These are phyloP conservation scores for Cyprinodon brontotheroides DNA, from an alignment of 2,113 vertebrate species.

Conservation along the genomic window DNA sequence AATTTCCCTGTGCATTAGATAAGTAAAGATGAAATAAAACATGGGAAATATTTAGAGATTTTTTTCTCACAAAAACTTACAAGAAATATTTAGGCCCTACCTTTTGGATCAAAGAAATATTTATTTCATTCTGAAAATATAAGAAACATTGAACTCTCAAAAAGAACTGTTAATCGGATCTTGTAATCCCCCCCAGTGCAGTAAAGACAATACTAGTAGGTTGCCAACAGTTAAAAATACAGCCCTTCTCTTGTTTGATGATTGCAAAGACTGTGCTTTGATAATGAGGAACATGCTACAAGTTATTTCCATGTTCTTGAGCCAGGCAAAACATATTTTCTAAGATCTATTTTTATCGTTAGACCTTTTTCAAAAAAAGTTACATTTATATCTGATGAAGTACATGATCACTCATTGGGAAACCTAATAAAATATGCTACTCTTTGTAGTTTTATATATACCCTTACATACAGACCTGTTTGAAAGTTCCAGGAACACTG, in stretches of 20 bases:
- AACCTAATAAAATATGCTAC: not conserved
- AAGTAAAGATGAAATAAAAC: too few relatives aligned
- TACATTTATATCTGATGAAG: not conserved
- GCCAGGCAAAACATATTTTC: not conserved
- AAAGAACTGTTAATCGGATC: constrained; percentile 32
- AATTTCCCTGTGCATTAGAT: too few relatives aligned
- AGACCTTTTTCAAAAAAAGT: not conserved
- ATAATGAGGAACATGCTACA: not conserved
- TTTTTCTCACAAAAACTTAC: too few relatives aligned
- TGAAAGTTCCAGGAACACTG: constrained; percentile 85
- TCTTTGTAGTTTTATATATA: not conserved
- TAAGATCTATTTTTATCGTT: not conserved
- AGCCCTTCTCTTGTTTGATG: constrained; percentile 37
- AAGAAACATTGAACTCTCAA: not conserved
- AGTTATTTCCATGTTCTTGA: not conserved
- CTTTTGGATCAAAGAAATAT: too few relatives aligned
- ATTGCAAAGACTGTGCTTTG: constrained; percentile 17
- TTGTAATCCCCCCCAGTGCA: constrained; percentile 22
- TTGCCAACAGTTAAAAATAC: constrained; percentile 43
- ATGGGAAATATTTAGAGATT: too few relatives aligned
- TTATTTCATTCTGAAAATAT: too few relatives aligned
- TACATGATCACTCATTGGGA: too few relatives aligned
- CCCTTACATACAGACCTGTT: constrained; percentile 83
- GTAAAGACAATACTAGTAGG: constrained; percentile 30
- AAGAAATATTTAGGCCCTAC: too few relatives aligned